Base-by-base conservation (phyloP, 2,113 vertebrate genomes). In the Pyrgilauda ruficollis region DNA sequence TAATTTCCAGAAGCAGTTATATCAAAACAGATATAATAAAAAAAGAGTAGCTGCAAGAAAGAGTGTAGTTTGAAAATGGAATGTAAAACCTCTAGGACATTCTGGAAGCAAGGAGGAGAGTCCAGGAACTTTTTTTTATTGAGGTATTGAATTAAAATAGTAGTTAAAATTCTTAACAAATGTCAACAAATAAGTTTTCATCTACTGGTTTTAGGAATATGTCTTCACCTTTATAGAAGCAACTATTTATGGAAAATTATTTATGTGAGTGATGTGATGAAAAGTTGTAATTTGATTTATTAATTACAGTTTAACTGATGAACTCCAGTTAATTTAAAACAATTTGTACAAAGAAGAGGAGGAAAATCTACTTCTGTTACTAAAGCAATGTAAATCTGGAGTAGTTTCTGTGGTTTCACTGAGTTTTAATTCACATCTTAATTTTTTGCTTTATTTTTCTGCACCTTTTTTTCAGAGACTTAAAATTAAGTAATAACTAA, bases 1-100 rank as follows among this genome's bases (percentile, higher is more conserved):
- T 64, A 85, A 85, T 83, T 94, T 96, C 78, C 73, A 89, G 90
- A 82, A 94, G 62, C 28, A 86, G 79, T 84, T 86, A 31, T 21
- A 83, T 90, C 53, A 77, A 31, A 93, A 33, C 7, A 95, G n/a
- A 91, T 79, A 6, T 23, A 90, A 77, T 28, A 58, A 72, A 89
- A 66, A 67, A 84, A 46, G 15, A 82, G 15, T 49, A 83, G n/a
- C 50, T 84, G 21, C 50, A 95, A 85, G 31, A 39, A 87, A 94
- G 7, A 64, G 31, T n/a, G 31, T 33, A 62, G 43, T 81, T 84
- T 20, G 39, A 23, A 80, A 94, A 68, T 12, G 26, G 43, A 84
- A 91, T 27, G 9, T 24, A 58, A 93, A 83, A 41, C 8, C 33
- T 78, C 30, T 20, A 82, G 69, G 69, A 24, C n/a, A 44, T 89